Evolutionary conservation across 2,888 invertebrate species (phyloP).

Genomic region (Aradus depressus): DNA sequence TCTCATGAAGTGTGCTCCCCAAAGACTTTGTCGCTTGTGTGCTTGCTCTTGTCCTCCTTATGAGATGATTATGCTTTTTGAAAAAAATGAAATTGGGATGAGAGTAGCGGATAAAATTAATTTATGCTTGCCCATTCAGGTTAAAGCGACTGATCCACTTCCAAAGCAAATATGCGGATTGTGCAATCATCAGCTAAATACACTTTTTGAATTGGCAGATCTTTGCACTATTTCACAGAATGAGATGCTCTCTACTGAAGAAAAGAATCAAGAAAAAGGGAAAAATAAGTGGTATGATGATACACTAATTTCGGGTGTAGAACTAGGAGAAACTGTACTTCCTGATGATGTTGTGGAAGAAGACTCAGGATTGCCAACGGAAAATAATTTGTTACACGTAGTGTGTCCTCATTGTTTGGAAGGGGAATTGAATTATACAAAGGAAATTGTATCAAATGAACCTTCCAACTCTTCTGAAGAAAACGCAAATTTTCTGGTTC

Average conservation of each 20-base stretch:
- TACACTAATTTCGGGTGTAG: too few species aligned
- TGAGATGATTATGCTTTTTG: constrained; percentile 25
- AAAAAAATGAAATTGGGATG: constrained; percentile 21
- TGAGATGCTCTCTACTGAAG: not conserved
- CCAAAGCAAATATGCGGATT: constrained; percentile 27
- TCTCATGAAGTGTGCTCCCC: not conserved
- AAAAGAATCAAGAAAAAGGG: too few species aligned
- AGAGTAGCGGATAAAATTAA: constrained; percentile 28
- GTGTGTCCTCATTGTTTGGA: not conserved
- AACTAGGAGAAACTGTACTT: too few species aligned
- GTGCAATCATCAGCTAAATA: constrained; percentile 21
- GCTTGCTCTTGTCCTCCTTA: constrained; percentile 20
- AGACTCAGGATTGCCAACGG: not conserved
- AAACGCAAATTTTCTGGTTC: too few species aligned
- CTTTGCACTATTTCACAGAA: constrained; percentile 15
- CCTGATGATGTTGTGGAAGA: too few species aligned
- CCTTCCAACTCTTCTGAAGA: too few species aligned
- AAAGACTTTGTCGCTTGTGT: constrained; percentile 28
- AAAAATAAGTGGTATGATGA: too few species aligned
- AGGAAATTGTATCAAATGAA: too few species aligned
- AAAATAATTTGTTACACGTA: not conserved
- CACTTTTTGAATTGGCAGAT: constrained; percentile 23
- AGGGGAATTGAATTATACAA: not conserved
- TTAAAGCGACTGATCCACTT: constrained; percentile 26
- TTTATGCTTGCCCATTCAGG: constrained; percentile 27